These are phyloP conservation scores for Beris chalybata DNA, from an alignment of 2,888 invertebrate species.

Conservation along the genomic window DNA sequence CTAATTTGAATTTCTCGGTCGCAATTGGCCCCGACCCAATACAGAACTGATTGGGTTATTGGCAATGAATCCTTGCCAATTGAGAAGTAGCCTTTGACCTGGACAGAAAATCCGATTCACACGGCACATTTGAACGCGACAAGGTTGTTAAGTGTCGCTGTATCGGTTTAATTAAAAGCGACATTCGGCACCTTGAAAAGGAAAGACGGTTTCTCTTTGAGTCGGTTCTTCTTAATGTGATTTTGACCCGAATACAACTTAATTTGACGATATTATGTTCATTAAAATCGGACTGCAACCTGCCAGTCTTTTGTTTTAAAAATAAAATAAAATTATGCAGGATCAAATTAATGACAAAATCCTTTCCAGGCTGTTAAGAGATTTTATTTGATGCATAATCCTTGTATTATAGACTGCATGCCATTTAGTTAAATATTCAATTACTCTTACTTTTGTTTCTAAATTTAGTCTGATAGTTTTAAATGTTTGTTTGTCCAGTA, in stretches of 20 bases:
- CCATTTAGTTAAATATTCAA: too few relatives aligned
- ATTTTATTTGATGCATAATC: too few relatives aligned
- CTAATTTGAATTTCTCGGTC: constrained; percentile 11
- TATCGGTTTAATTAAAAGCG: constrained; percentile 19
- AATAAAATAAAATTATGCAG: too few relatives aligned
- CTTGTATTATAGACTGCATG: too few relatives aligned
- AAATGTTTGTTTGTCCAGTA: too few relatives aligned
- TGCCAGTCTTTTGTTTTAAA: too few relatives aligned
- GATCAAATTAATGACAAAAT: too few relatives aligned
- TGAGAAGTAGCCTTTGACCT: constrained; percentile 30
- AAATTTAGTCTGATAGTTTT: too few relatives aligned
- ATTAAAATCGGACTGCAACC: too few relatives aligned
- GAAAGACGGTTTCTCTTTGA: background rate
- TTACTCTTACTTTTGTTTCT: too few relatives aligned
- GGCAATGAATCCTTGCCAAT: constrained; percentile 32
- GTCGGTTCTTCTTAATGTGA: background rate
- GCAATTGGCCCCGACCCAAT: constrained; percentile 26
- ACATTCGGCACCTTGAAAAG: background rate
- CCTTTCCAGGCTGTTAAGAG: too few relatives aligned
- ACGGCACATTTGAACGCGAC: constrained; percentile 4
- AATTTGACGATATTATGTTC: too few relatives aligned
- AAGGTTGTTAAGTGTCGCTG: background rate
- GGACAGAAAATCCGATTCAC: background rate
- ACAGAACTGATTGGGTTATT: constrained; percentile 25
- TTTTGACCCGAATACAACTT: background rate